Conservation (phyloP, 2,888 invertebrate species). For the Gryllus longicercus region DNA sequence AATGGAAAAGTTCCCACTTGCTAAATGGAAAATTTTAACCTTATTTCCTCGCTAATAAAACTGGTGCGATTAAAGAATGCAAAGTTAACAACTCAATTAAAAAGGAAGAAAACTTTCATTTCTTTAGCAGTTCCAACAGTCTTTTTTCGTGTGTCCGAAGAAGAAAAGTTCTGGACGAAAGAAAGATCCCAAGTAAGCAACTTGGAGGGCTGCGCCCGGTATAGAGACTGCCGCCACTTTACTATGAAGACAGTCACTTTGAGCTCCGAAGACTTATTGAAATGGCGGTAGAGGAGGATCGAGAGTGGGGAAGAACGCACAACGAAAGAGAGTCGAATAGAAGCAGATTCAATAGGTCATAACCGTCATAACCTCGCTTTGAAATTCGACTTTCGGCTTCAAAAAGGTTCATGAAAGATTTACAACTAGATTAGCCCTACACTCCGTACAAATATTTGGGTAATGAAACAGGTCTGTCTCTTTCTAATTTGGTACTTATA, state of each 20-base stretch:
- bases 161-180: background rate
- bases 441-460: too few species aligned
- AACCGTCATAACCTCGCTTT: too few species aligned
- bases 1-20: background rate
- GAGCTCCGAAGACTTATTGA: conserved; percentile 4
- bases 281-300: background rate
- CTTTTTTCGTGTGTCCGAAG: background rate
- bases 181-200: background rate
- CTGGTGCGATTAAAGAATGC: conserved; percentile 17
- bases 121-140: background rate
- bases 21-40: conserved; percentile 2
- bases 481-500: too few species aligned
- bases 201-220: background rate
- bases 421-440: too few species aligned
- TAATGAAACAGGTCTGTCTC: too few species aligned
- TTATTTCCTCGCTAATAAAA: conserved; percentile 17
- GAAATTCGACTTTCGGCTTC: too few species aligned
- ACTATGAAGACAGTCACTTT: background rate
- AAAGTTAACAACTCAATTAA: conserved; percentile 17
- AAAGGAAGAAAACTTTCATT: background rate
- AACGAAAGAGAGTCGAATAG: too few species aligned
- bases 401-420: too few species aligned
- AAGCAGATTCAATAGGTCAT: too few species aligned
- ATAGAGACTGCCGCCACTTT: background rate
- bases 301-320: too few species aligned